phyloP scores from a whole-genome alignment of 2,797 vertebrate species.

The Synanceia verrucosa region DNA sequence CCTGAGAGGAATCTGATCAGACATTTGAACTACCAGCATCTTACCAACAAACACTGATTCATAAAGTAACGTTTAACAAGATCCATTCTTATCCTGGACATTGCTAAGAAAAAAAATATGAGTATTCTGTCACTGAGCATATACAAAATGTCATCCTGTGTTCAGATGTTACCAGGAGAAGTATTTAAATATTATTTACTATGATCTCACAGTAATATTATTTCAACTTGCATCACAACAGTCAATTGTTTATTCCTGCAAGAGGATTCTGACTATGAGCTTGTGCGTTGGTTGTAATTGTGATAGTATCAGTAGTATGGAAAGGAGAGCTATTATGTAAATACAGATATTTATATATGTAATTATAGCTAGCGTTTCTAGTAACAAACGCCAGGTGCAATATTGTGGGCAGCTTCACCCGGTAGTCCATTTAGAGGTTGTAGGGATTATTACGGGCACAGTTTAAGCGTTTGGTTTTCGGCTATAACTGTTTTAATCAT shows the following conservation, averaged over 20 bases:
- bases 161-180: neutral
- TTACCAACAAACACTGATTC: neutral
- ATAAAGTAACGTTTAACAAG: neutral
- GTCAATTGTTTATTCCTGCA: neutral
- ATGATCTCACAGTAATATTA: neutral
- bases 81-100: too few species aligned
- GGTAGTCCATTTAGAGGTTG: neutral
- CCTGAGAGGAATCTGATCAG: neutral
- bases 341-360: neutral
- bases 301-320: neutral
- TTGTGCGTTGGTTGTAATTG: neutral
- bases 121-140: neutral
- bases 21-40: neutral
- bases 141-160: neutral
- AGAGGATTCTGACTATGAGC: neutral
- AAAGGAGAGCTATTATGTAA: neutral
- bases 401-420: neutral
- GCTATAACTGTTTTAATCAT: neutral
- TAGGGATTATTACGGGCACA: neutral
- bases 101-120: neutral
- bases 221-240: neutral
- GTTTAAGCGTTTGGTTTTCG: rapidly evolving
- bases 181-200: neutral
- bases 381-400: neutral
- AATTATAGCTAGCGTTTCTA: neutral